These are phyloP conservation scores for Cantharis rustica DNA, from an alignment of 2,888 invertebrate species.

Conservation along the genomic window DNA sequence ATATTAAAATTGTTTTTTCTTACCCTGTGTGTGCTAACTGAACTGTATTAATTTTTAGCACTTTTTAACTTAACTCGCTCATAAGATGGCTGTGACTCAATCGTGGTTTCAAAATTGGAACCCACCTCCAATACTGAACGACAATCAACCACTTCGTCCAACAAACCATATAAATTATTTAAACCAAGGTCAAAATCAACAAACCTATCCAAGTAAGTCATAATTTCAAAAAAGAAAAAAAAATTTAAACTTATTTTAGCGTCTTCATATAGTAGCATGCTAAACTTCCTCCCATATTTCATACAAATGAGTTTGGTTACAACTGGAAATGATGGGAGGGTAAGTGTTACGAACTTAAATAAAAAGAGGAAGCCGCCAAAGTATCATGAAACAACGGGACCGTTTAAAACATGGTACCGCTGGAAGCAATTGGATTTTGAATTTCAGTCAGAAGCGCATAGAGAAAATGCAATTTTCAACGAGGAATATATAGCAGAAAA, in stretches of 20 bases:
- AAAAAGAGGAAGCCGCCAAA: not conserved
- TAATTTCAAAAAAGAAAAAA: not conserved
- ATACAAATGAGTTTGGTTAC: slow-evolving; percentile 54
- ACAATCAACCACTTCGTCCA: slow-evolving; percentile 31
- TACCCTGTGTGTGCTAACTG: too few relatives aligned
- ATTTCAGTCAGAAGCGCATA: slow-evolving; percentile 64
- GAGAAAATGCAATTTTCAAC: slow-evolving; percentile 63
- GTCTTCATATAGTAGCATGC: slow-evolving; percentile 21
- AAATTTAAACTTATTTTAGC: slow-evolving; percentile 2
- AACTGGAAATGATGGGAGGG: not conserved
- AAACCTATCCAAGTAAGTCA: slow-evolving; percentile 23
- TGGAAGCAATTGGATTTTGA: slow-evolving; percentile 79
- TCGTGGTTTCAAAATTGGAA: slow-evolving; percentile 23
- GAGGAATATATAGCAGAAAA: slow-evolving; percentile 72
- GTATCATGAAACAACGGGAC: slow-evolving; percentile 59
- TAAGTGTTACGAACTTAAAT: not conserved
- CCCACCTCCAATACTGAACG: slow-evolving; percentile 27
- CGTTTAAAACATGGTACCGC: slow-evolving; percentile 67
- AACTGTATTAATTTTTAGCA: not conserved
- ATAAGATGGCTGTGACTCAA: slow-evolving; percentile 18
- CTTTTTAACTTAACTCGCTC: not conserved
- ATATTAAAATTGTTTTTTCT: not conserved
- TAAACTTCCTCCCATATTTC: slow-evolving; percentile 59
- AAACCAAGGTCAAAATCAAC: slow-evolving; percentile 12
- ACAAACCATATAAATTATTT: slow-evolving; percentile 29